Base-by-base conservation (phyloP, 2,888 invertebrate species). In the Philonicus albiceps region DNA sequence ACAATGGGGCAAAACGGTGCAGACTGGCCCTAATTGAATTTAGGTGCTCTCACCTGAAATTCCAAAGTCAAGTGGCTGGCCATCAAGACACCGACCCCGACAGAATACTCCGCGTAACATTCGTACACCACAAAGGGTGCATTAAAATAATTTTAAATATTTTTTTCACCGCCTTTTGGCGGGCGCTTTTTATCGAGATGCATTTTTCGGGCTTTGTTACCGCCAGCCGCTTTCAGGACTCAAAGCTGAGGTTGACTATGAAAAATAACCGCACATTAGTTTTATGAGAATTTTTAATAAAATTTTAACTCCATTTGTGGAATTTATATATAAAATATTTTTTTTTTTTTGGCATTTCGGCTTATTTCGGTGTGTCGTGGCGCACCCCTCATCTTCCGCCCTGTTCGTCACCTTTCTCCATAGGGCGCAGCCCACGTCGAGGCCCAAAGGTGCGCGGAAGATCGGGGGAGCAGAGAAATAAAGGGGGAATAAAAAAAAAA, bases 261-360 rank as follows among this genome's bases (percentile, higher is more conserved):
- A 19, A 76, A 75, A 72, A 73, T 40, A 37, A 87, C 87, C 87
- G 86, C 87, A 87, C 87, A 87, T 87, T 87, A 87, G 86, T 43
- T 86, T n/a, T 86, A 87, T 87, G 87, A 87, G 37, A 85, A 64
- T 85, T 87, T 74, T 87, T 87, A 86, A 87, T 87, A 87, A 87
- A 86, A 87, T 87, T 87, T 85, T 19, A 34, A 34, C 64, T 43
- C 78, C 43, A 78, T 43, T 78, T 81, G 55, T 27, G 55, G 31
- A 74, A 64, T 74, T 74, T 37, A 34, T 34, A 74, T 34, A 37
- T 37, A 73, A 0, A 3, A n/a, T 31, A 43, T 43, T 13, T 43
- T 7, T 43, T 16, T 43, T 40, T 43, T 43, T 74, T 19, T 11
- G 2, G 6, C 11, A 34, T 74, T 74, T 74, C 31, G 74, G 37